phyloP scores from a whole-genome alignment of 2,113 vertebrate genomes.

The Odocoileus hemionus region DNA sequence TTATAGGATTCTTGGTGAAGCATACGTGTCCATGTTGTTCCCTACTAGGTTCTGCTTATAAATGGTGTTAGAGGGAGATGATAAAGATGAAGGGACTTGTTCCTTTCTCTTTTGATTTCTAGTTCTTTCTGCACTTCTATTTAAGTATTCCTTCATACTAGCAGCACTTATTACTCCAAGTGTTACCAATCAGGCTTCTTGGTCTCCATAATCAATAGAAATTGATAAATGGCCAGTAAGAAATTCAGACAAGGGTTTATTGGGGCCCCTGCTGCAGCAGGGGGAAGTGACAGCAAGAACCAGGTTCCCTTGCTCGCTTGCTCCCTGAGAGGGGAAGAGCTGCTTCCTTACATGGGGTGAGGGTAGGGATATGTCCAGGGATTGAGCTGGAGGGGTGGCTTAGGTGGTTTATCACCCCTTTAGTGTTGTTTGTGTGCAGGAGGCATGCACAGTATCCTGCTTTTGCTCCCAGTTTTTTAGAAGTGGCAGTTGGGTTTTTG shows the following conservation, averaged over 20 bases:
- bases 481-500: background rate
- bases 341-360: background rate
- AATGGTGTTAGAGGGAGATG: background rate
- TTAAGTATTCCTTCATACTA: background rate
- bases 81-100: background rate
- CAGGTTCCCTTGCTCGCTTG: background rate
- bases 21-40: background rate
- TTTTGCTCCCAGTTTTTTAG: background rate
- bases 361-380: background rate
- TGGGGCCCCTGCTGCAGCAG: background rate
- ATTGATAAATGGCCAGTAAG: background rate
- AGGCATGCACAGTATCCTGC: background rate
- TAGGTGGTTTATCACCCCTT: background rate
- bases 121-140: background rate
- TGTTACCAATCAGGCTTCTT: background rate
- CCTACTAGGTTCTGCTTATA: background rate
- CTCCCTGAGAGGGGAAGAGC: background rate
- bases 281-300: background rate
- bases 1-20: background rate
- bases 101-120: background rate
- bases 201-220: background rate
- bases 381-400: background rate
- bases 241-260: background rate
- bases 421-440: background rate
- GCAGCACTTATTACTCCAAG: background rate